Evolutionary conservation across 2,888 invertebrate genomes (phyloP).

Genomic region (Eretmocerus hayati): DNA sequence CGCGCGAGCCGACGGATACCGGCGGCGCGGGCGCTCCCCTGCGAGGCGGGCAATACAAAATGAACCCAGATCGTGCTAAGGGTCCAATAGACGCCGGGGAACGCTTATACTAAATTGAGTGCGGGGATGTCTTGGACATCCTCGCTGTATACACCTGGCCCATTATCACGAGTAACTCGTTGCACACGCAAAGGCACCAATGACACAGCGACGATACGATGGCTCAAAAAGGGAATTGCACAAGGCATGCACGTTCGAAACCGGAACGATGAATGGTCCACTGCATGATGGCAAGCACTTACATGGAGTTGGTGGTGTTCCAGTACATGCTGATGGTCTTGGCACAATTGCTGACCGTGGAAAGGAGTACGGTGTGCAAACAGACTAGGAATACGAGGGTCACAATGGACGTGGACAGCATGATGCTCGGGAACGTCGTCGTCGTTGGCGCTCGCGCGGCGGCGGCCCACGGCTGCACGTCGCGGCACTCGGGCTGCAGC

Average conservation of each 20-base stretch:
- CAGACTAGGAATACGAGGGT: constrained; percentile 50
- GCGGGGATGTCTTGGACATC: neutral
- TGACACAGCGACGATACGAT: too few species aligned
- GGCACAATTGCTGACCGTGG: constrained; percentile 67
- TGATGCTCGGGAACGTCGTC: too few species aligned
- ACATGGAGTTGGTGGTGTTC: constrained; percentile 86
- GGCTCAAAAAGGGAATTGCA: too few species aligned
- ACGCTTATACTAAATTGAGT: too few species aligned
- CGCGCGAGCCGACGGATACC: too few species aligned
- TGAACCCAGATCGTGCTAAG: too few species aligned
- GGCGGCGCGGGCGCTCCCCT: too few species aligned
- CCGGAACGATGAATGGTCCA: too few species aligned
- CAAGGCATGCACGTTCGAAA: too few species aligned
- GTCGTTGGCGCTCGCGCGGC: neutral
- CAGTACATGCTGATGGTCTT: constrained; percentile 83
- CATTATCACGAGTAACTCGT: constrained; percentile 8
- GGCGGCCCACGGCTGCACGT: constrained; percentile 20
- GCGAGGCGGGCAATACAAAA: too few species aligned
- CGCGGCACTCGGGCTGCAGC: constrained; percentile 25
- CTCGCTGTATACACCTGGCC: neutral
- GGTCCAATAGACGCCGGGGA: too few species aligned
- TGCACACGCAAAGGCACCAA: constrained; percentile 6
- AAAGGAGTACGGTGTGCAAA: constrained; percentile 57
- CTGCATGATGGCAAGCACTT: too few species aligned
- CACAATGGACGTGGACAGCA: constrained; percentile 45